These are phyloP conservation scores for Hipposideros armiger DNA, from an alignment of 2,113 vertebrate genomes.

Conservation along the genomic window DNA sequence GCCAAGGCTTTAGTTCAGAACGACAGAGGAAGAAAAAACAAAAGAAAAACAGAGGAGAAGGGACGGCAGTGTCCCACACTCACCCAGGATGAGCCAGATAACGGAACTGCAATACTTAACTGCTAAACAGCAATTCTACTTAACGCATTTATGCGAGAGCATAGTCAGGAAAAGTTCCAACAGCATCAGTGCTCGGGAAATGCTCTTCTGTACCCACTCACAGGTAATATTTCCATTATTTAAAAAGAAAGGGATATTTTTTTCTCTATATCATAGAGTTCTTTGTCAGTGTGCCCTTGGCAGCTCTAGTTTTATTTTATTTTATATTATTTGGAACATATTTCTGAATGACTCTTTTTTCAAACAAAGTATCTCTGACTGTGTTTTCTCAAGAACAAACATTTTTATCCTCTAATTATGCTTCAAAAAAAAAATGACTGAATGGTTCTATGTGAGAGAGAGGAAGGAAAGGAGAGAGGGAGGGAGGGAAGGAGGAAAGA, in stretches of 20 bases:
- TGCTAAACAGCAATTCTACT: background rate
- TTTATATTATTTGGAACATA: slow-evolving; percentile 46
- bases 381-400: slow-evolving; percentile 44
- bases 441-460: background rate
- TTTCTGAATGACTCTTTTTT: slow-evolving; percentile 51
- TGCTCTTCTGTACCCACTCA: background rate
- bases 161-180: background rate
- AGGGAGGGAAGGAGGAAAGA: background rate
- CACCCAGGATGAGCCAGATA: background rate
- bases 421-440: background rate
- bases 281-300: slow-evolving; percentile 53
- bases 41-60: background rate
- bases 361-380: slow-evolving; percentile 18
- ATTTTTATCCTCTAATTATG: background rate
- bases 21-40: background rate
- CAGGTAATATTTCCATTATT: slow-evolving; percentile 17
- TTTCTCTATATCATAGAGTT: background rate
- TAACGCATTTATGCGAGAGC: background rate
- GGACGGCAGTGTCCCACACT: background rate
- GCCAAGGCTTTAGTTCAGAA: background rate
- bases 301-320: background rate
- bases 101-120: background rate
- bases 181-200: background rate
- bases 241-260: slow-evolving; percentile 48
- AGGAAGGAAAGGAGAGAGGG: background rate